These are phyloP conservation scores for Diacarnus erythraeanus DNA, from an alignment of 37 sponge, comb jelly and placozoan genomes.

Conservation along the genomic window DNA sequence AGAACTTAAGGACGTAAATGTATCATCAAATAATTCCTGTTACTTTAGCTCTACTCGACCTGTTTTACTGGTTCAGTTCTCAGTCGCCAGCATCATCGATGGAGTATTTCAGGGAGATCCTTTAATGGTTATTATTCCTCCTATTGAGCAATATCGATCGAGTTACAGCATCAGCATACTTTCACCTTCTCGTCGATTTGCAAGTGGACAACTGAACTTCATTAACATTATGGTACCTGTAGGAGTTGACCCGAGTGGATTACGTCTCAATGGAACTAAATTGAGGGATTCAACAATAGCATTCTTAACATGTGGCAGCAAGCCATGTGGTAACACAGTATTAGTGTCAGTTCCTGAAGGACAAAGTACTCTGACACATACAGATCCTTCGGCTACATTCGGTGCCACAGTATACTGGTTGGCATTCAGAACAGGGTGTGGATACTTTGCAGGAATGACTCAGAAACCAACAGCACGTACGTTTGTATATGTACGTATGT, in stretches of 20 bases:
- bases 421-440: slow-evolving; percentile 16
- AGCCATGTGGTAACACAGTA: slow-evolving; percentile 21
- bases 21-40: slow-evolving; percentile 14
- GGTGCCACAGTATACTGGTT: slow-evolving; percentile 27
- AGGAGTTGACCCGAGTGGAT: background rate
- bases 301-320: slow-evolving; percentile 7
- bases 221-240: slow-evolving; percentile 30
- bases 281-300: background rate
- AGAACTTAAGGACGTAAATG: background rate
- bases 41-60: slow-evolving; percentile 25
- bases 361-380: slow-evolving; percentile 11
- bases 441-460: slow-evolving; percentile 45
- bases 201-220: background rate
- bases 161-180: slow-evolving; percentile 12
- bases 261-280: slow-evolving; percentile 8
- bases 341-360: slow-evolving; percentile 3
- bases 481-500: background rate
- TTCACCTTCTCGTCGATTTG: background rate
- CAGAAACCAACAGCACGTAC: slow-evolving; percentile 39
- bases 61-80: slow-evolving; percentile 42
- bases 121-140: slow-evolving; percentile 55
- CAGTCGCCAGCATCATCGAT: slow-evolving; percentile 45
- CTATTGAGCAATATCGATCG: slow-evolving; percentile 49
- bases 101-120: slow-evolving; percentile 11
- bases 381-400: background rate